Evolutionary conservation across 2,113 vertebrate genomes (phyloP).

Genomic region (Columba livia): DNA sequence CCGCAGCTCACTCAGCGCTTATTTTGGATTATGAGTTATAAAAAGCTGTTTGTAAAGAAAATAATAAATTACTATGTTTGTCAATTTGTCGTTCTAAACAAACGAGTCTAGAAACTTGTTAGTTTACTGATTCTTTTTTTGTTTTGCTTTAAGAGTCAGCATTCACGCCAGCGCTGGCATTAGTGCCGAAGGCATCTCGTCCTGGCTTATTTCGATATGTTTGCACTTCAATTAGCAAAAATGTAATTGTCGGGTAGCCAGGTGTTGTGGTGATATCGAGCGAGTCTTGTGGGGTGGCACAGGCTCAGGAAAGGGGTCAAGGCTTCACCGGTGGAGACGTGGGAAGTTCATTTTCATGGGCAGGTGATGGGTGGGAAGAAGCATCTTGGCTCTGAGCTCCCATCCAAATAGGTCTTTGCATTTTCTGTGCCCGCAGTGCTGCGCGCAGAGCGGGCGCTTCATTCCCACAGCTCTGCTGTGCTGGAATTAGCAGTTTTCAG

Average conservation of each 20-base stretch:
- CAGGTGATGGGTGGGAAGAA: background rate
- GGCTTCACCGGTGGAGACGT: background rate
- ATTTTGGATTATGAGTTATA: constrained; percentile 66
- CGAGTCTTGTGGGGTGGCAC: background rate
- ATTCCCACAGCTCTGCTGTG: constrained; percentile 1
- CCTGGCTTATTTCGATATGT: background rate
- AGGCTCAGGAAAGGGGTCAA: background rate
- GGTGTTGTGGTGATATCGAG: background rate
- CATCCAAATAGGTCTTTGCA: background rate
- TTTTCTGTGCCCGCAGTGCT: background rate
- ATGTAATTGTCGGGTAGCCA: background rate
- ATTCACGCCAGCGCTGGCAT: background rate
- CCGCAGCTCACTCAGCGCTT: constrained; percentile 31
- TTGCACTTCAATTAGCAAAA: constrained; percentile 15
- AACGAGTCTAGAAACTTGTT: constrained; percentile 43
- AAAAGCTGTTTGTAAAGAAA: constrained; percentile 50
- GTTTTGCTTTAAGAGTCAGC: constrained; percentile 31
- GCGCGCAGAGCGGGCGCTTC: background rate
- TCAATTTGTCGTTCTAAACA: constrained; percentile 47
- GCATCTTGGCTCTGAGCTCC: background rate
- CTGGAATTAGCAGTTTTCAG: background rate
- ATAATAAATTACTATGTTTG: background rate
- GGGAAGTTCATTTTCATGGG: background rate
- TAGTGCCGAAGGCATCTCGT: background rate
- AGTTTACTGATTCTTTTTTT: constrained; percentile 9